Percentiles rank a stretch among this genome's conserved stretches.
These are phyloP conservation scores for Misgurnus anguillicaudatus DNA, from an alignment of 2,113 vertebrate species.

Conservation along the genomic window DNA sequence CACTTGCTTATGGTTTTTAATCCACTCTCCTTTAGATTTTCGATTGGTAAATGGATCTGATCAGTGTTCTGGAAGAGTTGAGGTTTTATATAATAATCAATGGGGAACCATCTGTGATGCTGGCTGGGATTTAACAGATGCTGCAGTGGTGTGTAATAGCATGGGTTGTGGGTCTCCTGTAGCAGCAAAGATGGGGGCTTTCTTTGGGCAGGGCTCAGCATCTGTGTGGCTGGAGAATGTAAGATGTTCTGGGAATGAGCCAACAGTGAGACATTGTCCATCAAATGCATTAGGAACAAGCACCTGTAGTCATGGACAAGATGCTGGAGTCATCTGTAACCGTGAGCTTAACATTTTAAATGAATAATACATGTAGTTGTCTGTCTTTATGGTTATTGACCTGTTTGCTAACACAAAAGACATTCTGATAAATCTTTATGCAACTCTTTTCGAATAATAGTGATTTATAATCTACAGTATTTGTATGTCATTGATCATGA, in stretches of 20 bases:
- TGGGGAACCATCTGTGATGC: conserved; percentile 28
- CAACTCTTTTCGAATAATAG: too few relatives aligned
- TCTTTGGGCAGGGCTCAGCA: conserved; percentile 25
- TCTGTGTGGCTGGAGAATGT: neutral
- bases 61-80: conserved; percentile 31
- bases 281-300: neutral
- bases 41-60: too few relatives aligned
- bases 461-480: too few relatives aligned
- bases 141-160: conserved; percentile 19
- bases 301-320: neutral
- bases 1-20: too few relatives aligned
- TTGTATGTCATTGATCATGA: too few relatives aligned
- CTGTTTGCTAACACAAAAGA: too few relatives aligned
- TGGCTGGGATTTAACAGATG: neutral
- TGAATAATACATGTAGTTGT: too few relatives aligned
- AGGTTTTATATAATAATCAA: neutral
- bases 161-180: neutral
- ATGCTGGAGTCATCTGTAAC: conserved; percentile 25
- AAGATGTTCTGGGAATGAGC: conserved; percentile 2
- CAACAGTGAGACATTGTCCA: neutral
- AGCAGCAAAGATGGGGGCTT: neutral
- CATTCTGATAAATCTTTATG: too few relatives aligned
- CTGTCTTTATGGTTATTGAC: too few relatives aligned
- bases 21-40: too few relatives aligned
- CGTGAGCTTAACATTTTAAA: neutral